Percentiles rank a stretch among this genome's conserved stretches.
Evolutionary conservation across 1,140 invertebrate species (phyloP).

Genomic region (Paraescarpia echinospica): DNA sequence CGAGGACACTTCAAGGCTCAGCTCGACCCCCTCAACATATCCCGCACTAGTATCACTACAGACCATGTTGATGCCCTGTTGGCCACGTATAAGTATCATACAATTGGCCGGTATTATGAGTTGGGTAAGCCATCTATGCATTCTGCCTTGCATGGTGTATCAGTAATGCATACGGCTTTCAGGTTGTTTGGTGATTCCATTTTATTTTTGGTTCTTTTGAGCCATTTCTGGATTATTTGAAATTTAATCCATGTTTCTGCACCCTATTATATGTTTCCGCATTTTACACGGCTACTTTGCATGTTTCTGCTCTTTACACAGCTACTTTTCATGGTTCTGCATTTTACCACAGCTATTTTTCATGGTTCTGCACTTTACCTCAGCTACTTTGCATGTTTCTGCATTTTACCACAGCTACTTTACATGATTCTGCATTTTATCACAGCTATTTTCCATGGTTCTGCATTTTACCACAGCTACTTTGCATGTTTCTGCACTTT

Average conservation of each 20-base stretch:
- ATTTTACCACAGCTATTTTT: not conserved
- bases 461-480: not conserved
- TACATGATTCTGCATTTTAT: not conserved
- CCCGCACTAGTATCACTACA: not conserved
- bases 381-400: not conserved
- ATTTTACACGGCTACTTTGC: not conserved
- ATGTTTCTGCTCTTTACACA: not conserved
- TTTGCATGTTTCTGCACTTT: not conserved
- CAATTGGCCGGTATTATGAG: constrained; percentile 4
- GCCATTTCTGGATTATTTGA: too few species aligned
- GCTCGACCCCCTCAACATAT: constrained; percentile 18
- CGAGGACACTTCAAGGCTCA: constrained; percentile 17
- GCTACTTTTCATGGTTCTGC: not conserved
- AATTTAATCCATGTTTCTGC: not conserved
- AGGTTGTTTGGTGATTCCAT: too few species aligned
- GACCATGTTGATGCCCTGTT: not conserved
- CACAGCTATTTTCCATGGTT: not conserved
- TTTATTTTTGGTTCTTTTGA: too few species aligned
- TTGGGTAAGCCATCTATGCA: not conserved
- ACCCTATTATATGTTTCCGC: not conserved
- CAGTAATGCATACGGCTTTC: not conserved
- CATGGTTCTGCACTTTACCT: not conserved
- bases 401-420: not conserved
- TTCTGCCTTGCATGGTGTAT: not conserved
- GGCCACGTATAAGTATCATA: not conserved